These are phyloP conservation scores for Orthosia gothica DNA, from an alignment of 2,888 invertebrate genomes.

Conservation along the genomic window DNA sequence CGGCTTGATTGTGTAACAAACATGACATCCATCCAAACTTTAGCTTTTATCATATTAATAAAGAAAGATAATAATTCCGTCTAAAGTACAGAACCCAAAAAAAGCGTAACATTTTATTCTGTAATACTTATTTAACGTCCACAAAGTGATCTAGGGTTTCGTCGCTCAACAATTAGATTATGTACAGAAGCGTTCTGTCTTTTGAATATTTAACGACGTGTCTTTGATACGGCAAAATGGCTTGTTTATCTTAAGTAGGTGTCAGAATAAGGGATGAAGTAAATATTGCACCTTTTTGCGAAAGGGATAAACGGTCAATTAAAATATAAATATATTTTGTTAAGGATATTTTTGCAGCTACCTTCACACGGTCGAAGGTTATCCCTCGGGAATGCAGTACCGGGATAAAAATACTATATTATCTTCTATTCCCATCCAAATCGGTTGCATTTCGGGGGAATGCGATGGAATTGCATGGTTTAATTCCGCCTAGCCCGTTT, in stretches of 20 bases:
- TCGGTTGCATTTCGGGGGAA: too few relatives aligned
- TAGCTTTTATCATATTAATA: too few relatives aligned
- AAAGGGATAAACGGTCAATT: neutral
- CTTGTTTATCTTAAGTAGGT: neutral
- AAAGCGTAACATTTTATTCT: neutral
- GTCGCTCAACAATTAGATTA: slow-evolving; percentile 12
- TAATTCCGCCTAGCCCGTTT: too few relatives aligned
- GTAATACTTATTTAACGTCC: neutral
- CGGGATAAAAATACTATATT: too few relatives aligned
- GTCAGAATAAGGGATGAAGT: neutral
- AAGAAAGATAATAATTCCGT: neutral
- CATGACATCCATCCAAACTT: too few relatives aligned
- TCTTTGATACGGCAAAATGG: slow-evolving; percentile 12
- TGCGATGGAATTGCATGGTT: too few relatives aligned
- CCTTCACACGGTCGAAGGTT: neutral
- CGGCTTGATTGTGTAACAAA: too few relatives aligned
- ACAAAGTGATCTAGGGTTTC: slow-evolving; percentile 7
- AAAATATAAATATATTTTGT: neutral
- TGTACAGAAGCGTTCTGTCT: slow-evolving; percentile 15
- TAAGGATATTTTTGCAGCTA: neutral
- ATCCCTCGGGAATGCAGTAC: neutral
- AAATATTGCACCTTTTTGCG: neutral
- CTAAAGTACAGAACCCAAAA: neutral
- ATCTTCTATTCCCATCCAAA: too few relatives aligned
- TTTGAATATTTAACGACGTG: slow-evolving; percentile 29